Evolutionary conservation across 1,140 invertebrate genomes (phyloP).

Genomic region (Gryllus bimaculatus): DNA sequence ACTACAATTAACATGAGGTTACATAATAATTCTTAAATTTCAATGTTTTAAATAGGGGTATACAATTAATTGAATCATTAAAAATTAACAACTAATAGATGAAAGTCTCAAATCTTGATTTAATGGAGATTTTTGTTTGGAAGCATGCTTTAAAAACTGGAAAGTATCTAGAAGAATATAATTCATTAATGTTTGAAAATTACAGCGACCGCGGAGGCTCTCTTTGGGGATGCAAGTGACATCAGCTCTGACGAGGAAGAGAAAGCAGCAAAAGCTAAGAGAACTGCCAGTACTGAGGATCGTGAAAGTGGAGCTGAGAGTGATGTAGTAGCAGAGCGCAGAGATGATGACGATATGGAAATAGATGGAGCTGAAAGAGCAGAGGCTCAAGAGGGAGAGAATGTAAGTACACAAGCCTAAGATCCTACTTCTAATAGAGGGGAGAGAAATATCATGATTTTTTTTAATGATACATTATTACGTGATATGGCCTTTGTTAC

Average conservation of each 20-base stretch:
- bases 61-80: too few relatives aligned
- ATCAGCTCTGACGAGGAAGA: constrained; percentile 75
- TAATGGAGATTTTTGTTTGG: too few relatives aligned
- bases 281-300: background rate
- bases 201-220: constrained; percentile 60
- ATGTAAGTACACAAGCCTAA: background rate
- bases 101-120: too few relatives aligned
- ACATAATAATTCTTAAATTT: too few relatives aligned
- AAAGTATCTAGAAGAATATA: background rate
- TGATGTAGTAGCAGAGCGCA: background rate
- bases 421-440: background rate
- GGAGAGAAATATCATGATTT: background rate
- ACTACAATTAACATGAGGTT: too few relatives aligned
- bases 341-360: constrained; percentile 7
- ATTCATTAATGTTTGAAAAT: constrained; percentile 21
- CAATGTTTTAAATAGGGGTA: too few relatives aligned
- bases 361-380: constrained; percentile 30
- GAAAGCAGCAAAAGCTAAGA: constrained; percentile 34
- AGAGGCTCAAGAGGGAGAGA: background rate
- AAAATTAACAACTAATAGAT: too few relatives aligned
- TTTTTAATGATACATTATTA: too few relatives aligned
- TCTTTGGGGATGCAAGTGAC: constrained; percentile 90
- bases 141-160: too few relatives aligned
- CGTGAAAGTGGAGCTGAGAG: constrained; percentile 8
- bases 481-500: too few relatives aligned